phyloP scores from a whole-genome alignment of 2,113 vertebrate genomes.

The Cavia porcellus region DNA sequence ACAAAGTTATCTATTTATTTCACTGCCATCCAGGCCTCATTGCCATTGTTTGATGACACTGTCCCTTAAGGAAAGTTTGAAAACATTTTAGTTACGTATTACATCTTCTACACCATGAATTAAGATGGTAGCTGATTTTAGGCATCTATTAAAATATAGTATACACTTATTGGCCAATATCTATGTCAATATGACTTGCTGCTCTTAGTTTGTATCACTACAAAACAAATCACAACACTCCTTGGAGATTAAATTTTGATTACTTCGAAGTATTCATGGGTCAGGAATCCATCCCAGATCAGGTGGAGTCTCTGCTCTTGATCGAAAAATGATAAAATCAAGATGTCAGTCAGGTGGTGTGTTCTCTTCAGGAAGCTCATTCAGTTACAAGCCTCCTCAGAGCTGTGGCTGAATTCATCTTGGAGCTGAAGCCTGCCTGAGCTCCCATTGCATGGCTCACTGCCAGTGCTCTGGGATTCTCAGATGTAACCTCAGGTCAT shows the following conservation, averaged over 20 bases:
- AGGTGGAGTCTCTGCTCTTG: background rate
- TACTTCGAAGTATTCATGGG: no score
- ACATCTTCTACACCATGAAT: background rate
- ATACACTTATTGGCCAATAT: background rate
- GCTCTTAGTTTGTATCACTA: background rate
- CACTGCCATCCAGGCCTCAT: background rate
- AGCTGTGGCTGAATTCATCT: background rate
- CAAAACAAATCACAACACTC: background rate
- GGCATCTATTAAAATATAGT: no score
- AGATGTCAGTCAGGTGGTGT: rapidly evolving
- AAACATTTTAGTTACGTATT: background rate
- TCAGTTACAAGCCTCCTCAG: background rate
- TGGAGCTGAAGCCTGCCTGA: rapidly evolving
- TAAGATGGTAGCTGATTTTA: background rate
- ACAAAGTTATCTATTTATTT: background rate
- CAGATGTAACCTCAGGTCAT: rapidly evolving
- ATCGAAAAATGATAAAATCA: background rate
- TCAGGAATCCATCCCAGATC: background rate
- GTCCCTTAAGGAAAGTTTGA: background rate
- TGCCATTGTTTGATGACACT: background rate
- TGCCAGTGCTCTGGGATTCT: background rate
- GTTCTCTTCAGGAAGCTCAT: background rate
- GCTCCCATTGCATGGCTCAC: rapidly evolving
- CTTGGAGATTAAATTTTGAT: background rate
- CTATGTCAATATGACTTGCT: background rate